Conservation (phyloP, 2,888 invertebrate species). For the Hypena proboscidalis region DNA sequence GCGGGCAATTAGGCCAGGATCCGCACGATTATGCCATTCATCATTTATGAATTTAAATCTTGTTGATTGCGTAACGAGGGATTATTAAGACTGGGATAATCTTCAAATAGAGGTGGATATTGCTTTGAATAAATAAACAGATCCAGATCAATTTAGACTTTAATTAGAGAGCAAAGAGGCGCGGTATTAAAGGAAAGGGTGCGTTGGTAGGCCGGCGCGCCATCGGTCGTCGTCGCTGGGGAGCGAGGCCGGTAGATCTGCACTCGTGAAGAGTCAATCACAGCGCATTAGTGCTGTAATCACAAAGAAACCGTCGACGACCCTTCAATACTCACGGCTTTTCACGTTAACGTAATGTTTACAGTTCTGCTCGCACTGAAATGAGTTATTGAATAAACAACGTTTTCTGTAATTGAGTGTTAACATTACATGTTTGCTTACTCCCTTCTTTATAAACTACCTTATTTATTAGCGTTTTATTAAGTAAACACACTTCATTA, state of each 20-base stretch:
- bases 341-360: constrained; percentile 4
- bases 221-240: not conserved
- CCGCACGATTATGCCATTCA: constrained; percentile 6
- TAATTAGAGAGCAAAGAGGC: constrained; percentile 29
- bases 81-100: constrained; percentile 8
- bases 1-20: constrained; percentile 9
- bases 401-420: too few species aligned
- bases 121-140: constrained; percentile 30
- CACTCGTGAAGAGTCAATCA: constrained; percentile 23
- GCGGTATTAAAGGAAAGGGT: constrained; percentile 18
- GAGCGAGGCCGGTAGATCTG: constrained; percentile 4
- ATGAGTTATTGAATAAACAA: not conserved
- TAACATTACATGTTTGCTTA: too few species aligned
- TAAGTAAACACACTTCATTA: too few species aligned
- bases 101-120: constrained; percentile 18
- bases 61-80: constrained; percentile 13
- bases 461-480: too few species aligned
- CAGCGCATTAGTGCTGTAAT: constrained; percentile 10
- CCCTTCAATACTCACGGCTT: not conserved
- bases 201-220: too few species aligned
- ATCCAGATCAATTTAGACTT: constrained; percentile 25
- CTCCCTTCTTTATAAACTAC: too few species aligned
- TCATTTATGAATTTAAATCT: constrained; percentile 15
- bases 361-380: not conserved
- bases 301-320: constrained; percentile 9